phyloP scores from a whole-genome alignment of 2,113 vertebrate species.

The Nanger granti region DNA sequence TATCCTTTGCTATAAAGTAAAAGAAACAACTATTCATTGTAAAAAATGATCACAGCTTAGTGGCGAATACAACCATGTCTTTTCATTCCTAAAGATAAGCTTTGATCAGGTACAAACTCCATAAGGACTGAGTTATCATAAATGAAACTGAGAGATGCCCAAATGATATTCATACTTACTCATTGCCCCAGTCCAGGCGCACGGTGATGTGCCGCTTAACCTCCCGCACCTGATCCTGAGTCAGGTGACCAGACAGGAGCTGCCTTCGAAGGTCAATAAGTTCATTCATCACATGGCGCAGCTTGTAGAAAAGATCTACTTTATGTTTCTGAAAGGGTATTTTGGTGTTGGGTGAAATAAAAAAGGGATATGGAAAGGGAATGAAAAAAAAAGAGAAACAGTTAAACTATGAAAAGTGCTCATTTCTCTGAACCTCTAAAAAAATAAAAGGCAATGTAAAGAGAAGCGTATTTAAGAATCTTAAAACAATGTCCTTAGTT shows the following conservation, averaged over 20 bases:
- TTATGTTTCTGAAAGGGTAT: conserved; percentile 88
- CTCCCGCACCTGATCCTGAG: conserved; percentile 95
- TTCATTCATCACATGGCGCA: conserved; percentile 98
- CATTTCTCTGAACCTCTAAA: conserved; percentile 56
- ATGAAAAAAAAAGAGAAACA: conserved; percentile 61
- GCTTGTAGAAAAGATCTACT: conserved; percentile 96
- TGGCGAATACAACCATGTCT: not conserved
- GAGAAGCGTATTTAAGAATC: conserved; percentile 8
- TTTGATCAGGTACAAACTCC: not conserved
- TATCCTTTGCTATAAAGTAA: not conserved
- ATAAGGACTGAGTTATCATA: not conserved
- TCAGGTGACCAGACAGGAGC: conserved; percentile 94
- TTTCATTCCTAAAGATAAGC: conserved; percentile 14
- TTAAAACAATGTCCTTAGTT: conserved; percentile 1
- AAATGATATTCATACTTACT: conserved; percentile 85
- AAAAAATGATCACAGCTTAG: not conserved
- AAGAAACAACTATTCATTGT: not conserved
- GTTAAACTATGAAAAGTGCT: conserved; percentile 64
- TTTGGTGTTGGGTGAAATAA: conserved; percentile 56
- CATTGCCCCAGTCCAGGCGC: conserved; percentile 96
- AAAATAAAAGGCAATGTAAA: conserved; percentile 47
- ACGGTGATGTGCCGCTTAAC: conserved; percentile 96
- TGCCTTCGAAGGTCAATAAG: conserved; percentile 96
- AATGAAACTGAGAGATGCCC: not conserved
- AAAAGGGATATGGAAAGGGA: conserved; percentile 44